phyloP scores from a whole-genome alignment of 2,113 vertebrate genomes.

The Nannobrachium achirus region DNA sequence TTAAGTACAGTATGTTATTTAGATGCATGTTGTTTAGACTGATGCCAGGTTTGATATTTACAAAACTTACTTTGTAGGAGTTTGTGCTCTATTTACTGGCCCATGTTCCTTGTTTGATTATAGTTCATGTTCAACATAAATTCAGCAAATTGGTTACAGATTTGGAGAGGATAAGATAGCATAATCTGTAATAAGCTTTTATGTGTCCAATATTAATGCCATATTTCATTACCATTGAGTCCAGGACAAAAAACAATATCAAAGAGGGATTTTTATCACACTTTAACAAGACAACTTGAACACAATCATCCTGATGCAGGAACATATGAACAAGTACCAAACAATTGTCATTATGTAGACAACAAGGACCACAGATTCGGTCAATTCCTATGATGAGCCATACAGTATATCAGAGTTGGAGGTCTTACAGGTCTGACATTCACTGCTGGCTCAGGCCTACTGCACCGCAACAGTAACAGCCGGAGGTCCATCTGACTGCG shows the following conservation, averaged over 20 bases:
- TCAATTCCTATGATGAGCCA: not conserved
- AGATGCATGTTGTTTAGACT: no score
- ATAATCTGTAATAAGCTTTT: no score
- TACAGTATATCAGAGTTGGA: slow-evolving; percentile 8
- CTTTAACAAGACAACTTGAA: not conserved
- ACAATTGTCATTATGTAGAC: not conserved
- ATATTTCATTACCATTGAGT: not conserved
- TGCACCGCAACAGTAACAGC: slow-evolving; percentile 26
- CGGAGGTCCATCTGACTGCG: slow-evolving; percentile 6
- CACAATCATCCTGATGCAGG: slow-evolving; percentile 47
- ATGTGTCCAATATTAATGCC: not conserved
- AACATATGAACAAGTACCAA: slow-evolving; percentile 26
- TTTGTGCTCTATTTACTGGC: not conserved
- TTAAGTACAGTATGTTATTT: no score
- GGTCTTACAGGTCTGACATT: slow-evolving; percentile 25
- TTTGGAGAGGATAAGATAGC: not conserved
- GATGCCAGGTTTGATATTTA: no score
- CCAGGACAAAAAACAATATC: not conserved
- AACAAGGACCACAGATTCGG: slow-evolving; percentile 11
- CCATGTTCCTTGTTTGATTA: not conserved
- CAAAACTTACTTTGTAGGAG: no score
- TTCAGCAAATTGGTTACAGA: not conserved
- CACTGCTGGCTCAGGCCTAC: slow-evolving; percentile 22
- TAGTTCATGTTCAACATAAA: not conserved
- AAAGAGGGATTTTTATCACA: not conserved